phyloP scores from a whole-genome alignment of 1,140 invertebrate genomes.

The Oncopodura yosiiana region DNA sequence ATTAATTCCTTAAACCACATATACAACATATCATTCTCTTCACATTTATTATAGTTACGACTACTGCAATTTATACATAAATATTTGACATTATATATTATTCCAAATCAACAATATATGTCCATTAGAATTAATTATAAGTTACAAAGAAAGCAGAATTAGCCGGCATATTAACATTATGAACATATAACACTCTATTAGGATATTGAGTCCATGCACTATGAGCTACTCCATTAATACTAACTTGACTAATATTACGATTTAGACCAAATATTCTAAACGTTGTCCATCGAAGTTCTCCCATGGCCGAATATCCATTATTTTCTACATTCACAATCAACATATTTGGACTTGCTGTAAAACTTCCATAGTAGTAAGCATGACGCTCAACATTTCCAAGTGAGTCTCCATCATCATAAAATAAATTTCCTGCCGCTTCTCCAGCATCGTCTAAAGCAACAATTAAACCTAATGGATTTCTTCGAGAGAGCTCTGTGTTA shows the following conservation, averaged over 20 bases:
- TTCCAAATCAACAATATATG: no score
- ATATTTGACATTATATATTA: no score
- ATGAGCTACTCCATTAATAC: neutral
- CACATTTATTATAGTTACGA: no score
- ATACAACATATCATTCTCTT: no score
- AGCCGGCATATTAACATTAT: neutral
- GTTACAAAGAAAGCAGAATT: neutral
- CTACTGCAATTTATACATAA: no score
- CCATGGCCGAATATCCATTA: neutral
- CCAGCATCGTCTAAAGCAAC: slow-evolving; percentile 37
- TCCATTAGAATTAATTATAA: no score
- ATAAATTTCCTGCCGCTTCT: slow-evolving; percentile 38
- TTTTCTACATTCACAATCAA: neutral
- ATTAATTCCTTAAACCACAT: no score
- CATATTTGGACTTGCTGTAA: neutral
- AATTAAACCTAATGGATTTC: slow-evolving; percentile 39
- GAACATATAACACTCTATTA: neutral
- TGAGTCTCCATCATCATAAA: slow-evolving; percentile 48
- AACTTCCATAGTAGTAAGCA: neutral
- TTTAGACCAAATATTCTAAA: neutral
- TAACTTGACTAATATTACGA: neutral
- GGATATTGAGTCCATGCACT: neutral
- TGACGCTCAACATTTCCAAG: slow-evolving; percentile 45
- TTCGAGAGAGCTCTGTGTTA: slow-evolving; percentile 46
- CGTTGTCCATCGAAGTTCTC: neutral